Evolutionary conservation across 2,888 invertebrate genomes (phyloP), one percentile per base, ranked within the genome.

Genomic region (Tachystola acroxantha): DNA sequence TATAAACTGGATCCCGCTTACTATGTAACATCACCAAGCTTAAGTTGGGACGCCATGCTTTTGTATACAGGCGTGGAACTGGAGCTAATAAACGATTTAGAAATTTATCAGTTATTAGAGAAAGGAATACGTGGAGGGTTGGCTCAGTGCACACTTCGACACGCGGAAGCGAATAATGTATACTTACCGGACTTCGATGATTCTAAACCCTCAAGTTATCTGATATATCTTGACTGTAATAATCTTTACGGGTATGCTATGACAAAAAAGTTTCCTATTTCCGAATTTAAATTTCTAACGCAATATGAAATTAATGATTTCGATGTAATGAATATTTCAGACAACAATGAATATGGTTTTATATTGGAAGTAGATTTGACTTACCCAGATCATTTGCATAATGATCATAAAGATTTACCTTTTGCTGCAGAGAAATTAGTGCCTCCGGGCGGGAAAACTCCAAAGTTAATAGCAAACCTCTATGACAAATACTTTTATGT

Each of bases 401-500:
- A 40, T 32, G 2, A 7, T 7, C 42, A 42, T 24, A 12, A 24
- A 10, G 43, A 43, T n/a, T n/a, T n/a, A n/a, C n/a, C n/a, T n/a
- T n/a, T n/a, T n/a, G n/a, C n/a, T n/a, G n/a, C n/a, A n/a, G 39
- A 45, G 31, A 46, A 43, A 10, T 43, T 33, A 2, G 31, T n/a
- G 19, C 2, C 45, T 40, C 10, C 12, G 28, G 22, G 22, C 11
- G 28, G 14, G 42, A 39, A 40, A 37, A 50, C 24, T 11, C 25
- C 26, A 3, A 34, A 36, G 13, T 12, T 36, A 7, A 37, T 34
- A 9, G 32, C 55, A 1, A 57, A 48, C 35, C 37, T 64, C 3
- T 37, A 48, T 10, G 28, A 53, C 31, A 64, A 62, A 43, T 10
- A 20, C 13, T 45, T 53, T 7, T 63, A 62, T 37, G 37, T 63